phyloP scores from a whole-genome alignment of 1,140 invertebrate species.

The Mercenaria mercenaria region DNA sequence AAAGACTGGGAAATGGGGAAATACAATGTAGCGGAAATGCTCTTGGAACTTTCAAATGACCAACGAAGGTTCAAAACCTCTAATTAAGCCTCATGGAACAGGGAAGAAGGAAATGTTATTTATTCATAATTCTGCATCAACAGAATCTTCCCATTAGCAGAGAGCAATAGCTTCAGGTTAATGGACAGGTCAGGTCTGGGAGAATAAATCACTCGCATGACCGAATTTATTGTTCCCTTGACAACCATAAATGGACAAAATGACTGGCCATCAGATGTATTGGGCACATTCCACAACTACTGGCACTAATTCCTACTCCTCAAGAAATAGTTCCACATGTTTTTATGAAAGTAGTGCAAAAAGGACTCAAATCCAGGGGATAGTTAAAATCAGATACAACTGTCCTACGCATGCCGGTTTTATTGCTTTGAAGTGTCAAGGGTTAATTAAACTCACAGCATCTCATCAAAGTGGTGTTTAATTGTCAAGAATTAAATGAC shows the following conservation, averaged over 20 bases:
- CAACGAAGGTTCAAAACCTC: neutral
- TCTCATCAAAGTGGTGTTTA: neutral
- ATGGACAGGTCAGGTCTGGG: neutral
- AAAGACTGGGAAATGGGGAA: too few relatives aligned
- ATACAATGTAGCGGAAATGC: too few relatives aligned
- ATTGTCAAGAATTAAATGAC: conserved; percentile 1
- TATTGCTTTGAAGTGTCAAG: neutral
- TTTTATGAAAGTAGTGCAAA: neutral
- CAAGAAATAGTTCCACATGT: neutral
- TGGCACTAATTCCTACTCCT: neutral
- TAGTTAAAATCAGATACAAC: neutral
- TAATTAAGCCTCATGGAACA: neutral
- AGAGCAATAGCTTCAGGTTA: neutral
- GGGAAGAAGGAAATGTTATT: neutral
- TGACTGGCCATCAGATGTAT: conserved; percentile 1
- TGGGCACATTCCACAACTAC: neutral
- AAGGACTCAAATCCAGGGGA: neutral
- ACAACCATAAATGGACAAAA: conserved; percentile 24
- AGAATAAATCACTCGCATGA: conserved; percentile 12
- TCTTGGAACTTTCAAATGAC: too few relatives aligned
- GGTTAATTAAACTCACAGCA: conserved; percentile 20
- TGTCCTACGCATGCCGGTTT: neutral
- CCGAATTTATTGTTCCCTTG: conserved; percentile 23
- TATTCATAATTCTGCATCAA: conserved; percentile 1
- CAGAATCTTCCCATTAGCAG: neutral